Evolutionary conservation across 2,113 vertebrate species (phyloP), one percentile per base, ranked within the genome.

Genomic region (Turdus rufiventris): DNA sequence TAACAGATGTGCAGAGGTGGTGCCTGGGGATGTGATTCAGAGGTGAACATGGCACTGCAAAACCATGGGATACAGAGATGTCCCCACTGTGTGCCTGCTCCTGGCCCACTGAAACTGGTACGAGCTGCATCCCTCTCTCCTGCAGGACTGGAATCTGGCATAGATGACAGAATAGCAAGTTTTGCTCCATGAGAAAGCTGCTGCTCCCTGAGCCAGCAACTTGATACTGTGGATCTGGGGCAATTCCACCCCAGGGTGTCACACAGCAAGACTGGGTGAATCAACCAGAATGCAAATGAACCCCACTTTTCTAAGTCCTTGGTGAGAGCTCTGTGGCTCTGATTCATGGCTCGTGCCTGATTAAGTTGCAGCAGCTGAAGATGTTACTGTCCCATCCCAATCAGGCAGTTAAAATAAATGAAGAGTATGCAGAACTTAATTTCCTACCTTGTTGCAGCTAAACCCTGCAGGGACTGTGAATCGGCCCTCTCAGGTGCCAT

Each of bases 141-240:
- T 29, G 18, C 43, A 38, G 20, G 6, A 47, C 31, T 23, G 24
- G 14, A 12, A 48, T 0, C 2, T 25, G n/a, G 10, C 34, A 63
- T 0, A 13, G n/a, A 26, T 2, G 1, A 34, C 50, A 56, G 25
- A 4, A 7, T 11, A 12, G 23, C 7, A 38, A 40, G 33, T 11
- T 76, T 45, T 73, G 6, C 12, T 83, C 50, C 47, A 2, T 3
- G 6, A 73, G 29, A 11, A 48, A 77, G 25, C 13, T 42, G 4
- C 18, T 4, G 1, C 48, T 58, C 65, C 15, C 40, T 50, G 40
- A 61, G 28, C 31, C 21, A 43, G 58, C 0, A 1, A 6, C 33
- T 60, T 9, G 15, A 29, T 28, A 12, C 38, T 63, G 14, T 18
- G 21, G 43, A 85, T 65, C 31, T 57, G 28, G 60, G 62, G 11